Conservation (phyloP, 2,888 invertebrate species). For the Brachycybe producta region DNA sequence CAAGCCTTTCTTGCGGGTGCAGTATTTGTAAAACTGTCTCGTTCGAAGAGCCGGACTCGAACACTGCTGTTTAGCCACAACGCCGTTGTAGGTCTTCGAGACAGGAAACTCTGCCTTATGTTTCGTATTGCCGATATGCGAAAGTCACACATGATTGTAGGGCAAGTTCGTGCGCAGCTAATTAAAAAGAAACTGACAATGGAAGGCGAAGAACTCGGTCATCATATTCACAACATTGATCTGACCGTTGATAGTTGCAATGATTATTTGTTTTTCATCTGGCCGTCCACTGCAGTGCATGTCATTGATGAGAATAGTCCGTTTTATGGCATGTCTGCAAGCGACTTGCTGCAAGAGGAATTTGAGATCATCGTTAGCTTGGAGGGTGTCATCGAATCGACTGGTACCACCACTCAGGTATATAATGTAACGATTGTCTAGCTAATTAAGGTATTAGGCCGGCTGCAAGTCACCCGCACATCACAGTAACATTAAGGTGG, state of each 20-base stretch:
- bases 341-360: constrained; percentile 77
- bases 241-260: constrained; percentile 83
- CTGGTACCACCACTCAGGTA: constrained; percentile 68
- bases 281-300: constrained; percentile 95
- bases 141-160: constrained; percentile 93
- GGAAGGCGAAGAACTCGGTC: constrained; percentile 86
- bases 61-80: constrained; percentile 86
- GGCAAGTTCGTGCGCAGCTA: constrained; percentile 86
- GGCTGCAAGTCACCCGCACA: too few species aligned
- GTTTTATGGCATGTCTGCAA: constrained; percentile 77
- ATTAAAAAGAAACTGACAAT: constrained; percentile 76
- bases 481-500: too few species aligned
- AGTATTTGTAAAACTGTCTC: constrained; percentile 84
- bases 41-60: constrained; percentile 92
- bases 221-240: constrained; percentile 69
- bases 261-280: constrained; percentile 90
- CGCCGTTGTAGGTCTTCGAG: constrained; percentile 82
- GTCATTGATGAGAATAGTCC: constrained; percentile 84
- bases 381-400: constrained; percentile 87
- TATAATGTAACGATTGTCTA: too few species aligned
- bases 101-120: constrained; percentile 81
- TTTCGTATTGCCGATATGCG: constrained; percentile 95
- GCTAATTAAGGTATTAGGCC: too few species aligned
- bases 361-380: constrained; percentile 94
- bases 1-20: constrained; percentile 77